Conservation (phyloP, 2,797 vertebrate species). For the Vespertilio murinus region DNA sequence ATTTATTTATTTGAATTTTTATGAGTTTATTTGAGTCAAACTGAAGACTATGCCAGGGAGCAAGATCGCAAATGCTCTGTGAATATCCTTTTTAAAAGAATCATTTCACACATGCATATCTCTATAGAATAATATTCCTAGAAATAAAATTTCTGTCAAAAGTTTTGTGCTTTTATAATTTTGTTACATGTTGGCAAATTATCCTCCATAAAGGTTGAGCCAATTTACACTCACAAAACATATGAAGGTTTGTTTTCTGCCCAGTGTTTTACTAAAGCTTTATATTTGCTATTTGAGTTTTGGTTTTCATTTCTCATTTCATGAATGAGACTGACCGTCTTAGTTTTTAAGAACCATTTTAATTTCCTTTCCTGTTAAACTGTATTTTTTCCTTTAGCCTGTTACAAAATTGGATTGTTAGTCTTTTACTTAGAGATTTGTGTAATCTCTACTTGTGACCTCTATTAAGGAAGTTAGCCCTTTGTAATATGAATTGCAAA, state of each 20-base stretch:
- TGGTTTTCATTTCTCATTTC: slow-evolving; percentile 32
- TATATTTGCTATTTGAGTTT: slow-evolving; percentile 1
- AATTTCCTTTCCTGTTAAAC: neutral
- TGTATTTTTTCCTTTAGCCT: neutral
- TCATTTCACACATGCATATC: neutral
- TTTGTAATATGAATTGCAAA: neutral
- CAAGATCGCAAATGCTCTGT: neutral
- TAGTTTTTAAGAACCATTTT: neutral
- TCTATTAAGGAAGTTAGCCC: neutral
- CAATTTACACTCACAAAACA: neutral
- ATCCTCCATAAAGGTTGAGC: neutral
- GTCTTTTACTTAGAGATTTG: neutral
- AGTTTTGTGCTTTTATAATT: slow-evolving; percentile 27
- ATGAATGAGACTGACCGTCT: neutral
- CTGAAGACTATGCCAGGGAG: neutral
- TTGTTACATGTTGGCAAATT: neutral
- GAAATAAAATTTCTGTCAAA: slow-evolving; percentile 38
- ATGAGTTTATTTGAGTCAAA: neutral
- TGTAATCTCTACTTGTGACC: neutral
- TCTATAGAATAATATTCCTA: neutral
- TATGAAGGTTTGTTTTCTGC: neutral
- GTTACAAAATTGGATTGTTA: neutral
- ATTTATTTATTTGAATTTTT: neutral
- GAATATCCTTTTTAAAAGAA: neutral
- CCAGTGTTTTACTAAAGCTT: neutral